These are phyloP conservation scores for Neofelis nebulosa DNA, from an alignment of 2,113 vertebrate genomes.

Conservation along the genomic window DNA sequence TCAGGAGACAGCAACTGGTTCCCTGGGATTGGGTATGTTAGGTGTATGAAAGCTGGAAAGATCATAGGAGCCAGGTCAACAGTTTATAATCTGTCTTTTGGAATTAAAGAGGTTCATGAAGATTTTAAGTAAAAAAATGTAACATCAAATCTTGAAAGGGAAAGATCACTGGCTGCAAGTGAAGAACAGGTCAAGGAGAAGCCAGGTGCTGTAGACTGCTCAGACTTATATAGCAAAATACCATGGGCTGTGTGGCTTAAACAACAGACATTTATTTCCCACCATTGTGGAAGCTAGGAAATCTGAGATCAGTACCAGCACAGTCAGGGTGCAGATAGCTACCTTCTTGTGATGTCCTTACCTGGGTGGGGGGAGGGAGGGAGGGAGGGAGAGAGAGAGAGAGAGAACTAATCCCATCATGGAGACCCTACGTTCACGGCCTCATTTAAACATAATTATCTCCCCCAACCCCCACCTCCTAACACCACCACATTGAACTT, in stretches of 20 bases:
- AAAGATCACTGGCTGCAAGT: neutral
- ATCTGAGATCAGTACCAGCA: neutral
- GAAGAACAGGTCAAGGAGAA: neutral
- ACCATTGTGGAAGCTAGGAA: neutral
- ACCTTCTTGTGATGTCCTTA: neutral
- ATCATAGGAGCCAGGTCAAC: neutral
- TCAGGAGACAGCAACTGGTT: neutral
- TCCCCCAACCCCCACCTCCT: neutral
- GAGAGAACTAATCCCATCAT: neutral
- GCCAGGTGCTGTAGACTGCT: neutral
- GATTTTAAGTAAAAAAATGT: neutral
- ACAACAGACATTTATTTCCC: neutral
- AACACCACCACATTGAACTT: neutral
- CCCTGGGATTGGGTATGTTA: neutral
- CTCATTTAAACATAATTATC: neutral
- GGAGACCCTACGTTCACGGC: neutral
- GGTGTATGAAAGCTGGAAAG: neutral
- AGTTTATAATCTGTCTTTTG: neutral
- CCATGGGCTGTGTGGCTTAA: neutral
- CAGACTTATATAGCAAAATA: neutral
- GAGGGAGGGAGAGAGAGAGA: neutral
- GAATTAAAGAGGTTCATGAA: neutral
- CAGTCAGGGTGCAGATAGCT: neutral
- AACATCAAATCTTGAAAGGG: neutral
- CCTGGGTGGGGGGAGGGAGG: fast-evolving